Conservation (phyloP, 2,797 vertebrate genomes). For the Syngnathus acus region DNA sequence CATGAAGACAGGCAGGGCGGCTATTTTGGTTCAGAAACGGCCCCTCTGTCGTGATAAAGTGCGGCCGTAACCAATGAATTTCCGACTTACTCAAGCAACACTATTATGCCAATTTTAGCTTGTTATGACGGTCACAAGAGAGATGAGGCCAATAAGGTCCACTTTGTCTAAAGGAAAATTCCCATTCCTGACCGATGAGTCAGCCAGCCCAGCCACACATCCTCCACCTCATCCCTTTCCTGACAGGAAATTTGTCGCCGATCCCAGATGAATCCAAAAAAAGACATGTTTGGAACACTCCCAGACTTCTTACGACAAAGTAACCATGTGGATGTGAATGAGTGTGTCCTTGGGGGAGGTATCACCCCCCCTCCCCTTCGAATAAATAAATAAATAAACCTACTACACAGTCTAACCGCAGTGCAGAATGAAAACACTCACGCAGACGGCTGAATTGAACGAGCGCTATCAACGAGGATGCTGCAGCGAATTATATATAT, state of each 20-base stretch:
- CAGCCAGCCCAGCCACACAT: constrained; percentile 47
- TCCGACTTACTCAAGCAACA: not conserved
- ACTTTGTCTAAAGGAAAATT: constrained; percentile 20
- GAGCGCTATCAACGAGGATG: not conserved
- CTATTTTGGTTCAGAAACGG: too few relatives aligned
- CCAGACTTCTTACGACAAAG: constrained; percentile 39
- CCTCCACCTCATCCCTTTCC: constrained; percentile 64
- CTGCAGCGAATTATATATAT: not conserved
- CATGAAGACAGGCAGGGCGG: too few relatives aligned
- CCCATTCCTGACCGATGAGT: constrained; percentile 52
- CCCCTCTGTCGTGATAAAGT: too few relatives aligned
- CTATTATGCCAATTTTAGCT: too few relatives aligned
- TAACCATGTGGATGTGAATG: not conserved
- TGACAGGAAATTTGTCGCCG: constrained; percentile 66
- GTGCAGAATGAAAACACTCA: not conserved
- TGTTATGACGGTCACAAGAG: not conserved
- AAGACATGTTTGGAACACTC: constrained; percentile 63
- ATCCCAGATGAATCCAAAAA: constrained; percentile 59
- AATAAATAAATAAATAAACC: not conserved
- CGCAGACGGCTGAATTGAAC: not conserved
- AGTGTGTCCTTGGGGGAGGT: not conserved
- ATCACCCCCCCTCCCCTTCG: not conserved
- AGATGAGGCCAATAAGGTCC: not conserved
- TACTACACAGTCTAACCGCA: not conserved
- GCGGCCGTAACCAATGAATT: too few relatives aligned